Base-by-base conservation (phyloP, 2,888 invertebrate species). In the Morinoia aosen region DNA sequence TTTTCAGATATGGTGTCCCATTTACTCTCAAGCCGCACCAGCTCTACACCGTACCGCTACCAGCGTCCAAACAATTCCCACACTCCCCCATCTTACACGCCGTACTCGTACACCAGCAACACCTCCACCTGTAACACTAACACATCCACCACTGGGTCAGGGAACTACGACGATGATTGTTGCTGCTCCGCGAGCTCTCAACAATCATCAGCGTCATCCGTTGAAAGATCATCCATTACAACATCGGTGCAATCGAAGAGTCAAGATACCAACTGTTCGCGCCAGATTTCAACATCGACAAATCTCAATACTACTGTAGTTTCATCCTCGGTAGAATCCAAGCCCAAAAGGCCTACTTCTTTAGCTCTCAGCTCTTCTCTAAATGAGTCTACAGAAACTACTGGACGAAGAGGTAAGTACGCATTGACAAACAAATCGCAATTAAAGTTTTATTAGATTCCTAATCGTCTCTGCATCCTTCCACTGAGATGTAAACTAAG, bases 1-100 rank as follows among this genome's bases (percentile, higher is more conserved):
- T 90, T 95, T 88, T 14, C 96, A 96, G 96, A 96, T 58, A 96
- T 96, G 96, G 96, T 96, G 48, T 96, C 96, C 57, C 96, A 96
- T 56, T 95, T 96, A 0, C 95, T 96, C 33, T 96, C 96, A 40
- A 96, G 95, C 58, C 95, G 96, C 40, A 96, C 96, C 88, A 94
- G 95, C 64, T 91, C 96, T 88, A 93, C 96, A 19, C 95, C 96
- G 39, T 96, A 95, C 94, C 90, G 96, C 12, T 96, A 96, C 95
- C 96, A 96, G 88, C 88, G 96, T 2, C 96, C 96, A 39, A 48
- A 96, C 95, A 96, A 96, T 95, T 96, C 96, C 91, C 96, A 96
- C 95, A 96, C 96, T 58, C 96, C 96, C 25, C 96, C 96, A 25
- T 93, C 95, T 64, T 96, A 96, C 96, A 96, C 96, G 19, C 96